Evolutionary conservation across 2,113 vertebrate genomes (phyloP).

Genomic region (Alligator sinensis): DNA sequence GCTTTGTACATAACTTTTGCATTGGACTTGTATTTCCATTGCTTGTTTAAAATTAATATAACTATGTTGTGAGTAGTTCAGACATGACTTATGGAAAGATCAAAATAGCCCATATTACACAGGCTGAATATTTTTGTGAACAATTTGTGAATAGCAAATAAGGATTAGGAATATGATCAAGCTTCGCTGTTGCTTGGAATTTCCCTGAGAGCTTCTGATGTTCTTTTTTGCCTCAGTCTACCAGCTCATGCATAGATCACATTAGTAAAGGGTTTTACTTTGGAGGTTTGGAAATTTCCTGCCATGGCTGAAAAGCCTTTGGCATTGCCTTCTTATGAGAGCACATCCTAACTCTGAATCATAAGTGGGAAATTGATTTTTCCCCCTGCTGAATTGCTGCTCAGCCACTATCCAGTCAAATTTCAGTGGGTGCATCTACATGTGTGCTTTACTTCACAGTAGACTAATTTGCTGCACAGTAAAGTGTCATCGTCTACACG

Average conservation of each 20-base stretch:
- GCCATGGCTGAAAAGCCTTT: not conserved
- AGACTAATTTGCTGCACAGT: too few relatives aligned
- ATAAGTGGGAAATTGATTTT: constrained; percentile 9
- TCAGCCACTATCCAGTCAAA: not conserved
- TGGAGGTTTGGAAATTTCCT: constrained; percentile 31
- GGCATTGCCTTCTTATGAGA: not conserved
- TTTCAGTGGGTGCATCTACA: not conserved
- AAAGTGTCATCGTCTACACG: too few relatives aligned
- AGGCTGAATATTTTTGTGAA: not conserved
- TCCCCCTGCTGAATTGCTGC: not conserved
- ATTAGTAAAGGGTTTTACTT: constrained; percentile 27
- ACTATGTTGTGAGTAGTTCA: not conserved
- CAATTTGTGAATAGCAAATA: not conserved
- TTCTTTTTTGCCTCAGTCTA: not conserved
- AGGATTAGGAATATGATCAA: not conserved
- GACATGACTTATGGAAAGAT: not conserved
- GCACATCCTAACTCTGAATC: not conserved
- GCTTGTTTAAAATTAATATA: not conserved
- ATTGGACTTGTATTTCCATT: not conserved
- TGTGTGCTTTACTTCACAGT: too few relatives aligned
- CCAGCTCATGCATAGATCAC: not conserved
- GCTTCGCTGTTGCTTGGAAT: not conserved
- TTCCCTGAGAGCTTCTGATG: not conserved
- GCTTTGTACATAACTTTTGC: not conserved
- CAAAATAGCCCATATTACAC: not conserved